Evolutionary conservation across 2,797 vertebrate genomes (phyloP).

Genomic region (Mus spretus): DNA sequence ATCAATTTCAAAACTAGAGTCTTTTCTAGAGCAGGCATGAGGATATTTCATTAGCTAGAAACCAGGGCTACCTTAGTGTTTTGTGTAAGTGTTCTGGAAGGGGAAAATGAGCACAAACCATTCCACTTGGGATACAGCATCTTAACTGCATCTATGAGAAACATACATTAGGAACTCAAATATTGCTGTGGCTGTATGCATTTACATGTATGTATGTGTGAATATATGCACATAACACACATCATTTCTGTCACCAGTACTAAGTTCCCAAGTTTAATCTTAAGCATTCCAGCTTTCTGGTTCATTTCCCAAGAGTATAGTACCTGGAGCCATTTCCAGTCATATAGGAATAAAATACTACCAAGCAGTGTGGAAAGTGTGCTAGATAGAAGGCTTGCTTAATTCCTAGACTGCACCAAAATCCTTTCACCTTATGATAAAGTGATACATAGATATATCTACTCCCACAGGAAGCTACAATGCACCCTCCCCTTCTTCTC

Average conservation of each 20-base stretch:
- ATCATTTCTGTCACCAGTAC: slow-evolving; percentile 38
- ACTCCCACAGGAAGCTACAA: slow-evolving; percentile 1
- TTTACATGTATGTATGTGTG: neutral
- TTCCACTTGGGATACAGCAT: slow-evolving; percentile 56
- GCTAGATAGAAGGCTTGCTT: slow-evolving; percentile 34
- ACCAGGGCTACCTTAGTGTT: slow-evolving; percentile 37
- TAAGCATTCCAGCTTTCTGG: slow-evolving; percentile 54
- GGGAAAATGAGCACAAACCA: slow-evolving; percentile 53
- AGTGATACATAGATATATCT: slow-evolving; percentile 54
- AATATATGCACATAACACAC: neutral
- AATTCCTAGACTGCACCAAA: slow-evolving; percentile 48
- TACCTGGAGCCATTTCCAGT: neutral
- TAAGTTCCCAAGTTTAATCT: neutral
- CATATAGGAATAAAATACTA: neutral
- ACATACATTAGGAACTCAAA: slow-evolving; percentile 32
- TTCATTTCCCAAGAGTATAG: slow-evolving; percentile 44
- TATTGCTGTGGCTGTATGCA: neutral
- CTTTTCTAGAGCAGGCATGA: slow-evolving; percentile 12
- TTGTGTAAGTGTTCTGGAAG: slow-evolving; percentile 37
- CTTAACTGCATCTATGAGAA: neutral
- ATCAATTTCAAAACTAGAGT: slow-evolving; percentile 37
- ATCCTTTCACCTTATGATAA: neutral
- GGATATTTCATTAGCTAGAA: slow-evolving; percentile 39
- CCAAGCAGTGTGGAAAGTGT: slow-evolving; percentile 5
- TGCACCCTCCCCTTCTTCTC: neutral